These are phyloP conservation scores for Tetragnatha versicolor DNA, from an alignment of 1,140 invertebrate species.

Conservation along the genomic window DNA sequence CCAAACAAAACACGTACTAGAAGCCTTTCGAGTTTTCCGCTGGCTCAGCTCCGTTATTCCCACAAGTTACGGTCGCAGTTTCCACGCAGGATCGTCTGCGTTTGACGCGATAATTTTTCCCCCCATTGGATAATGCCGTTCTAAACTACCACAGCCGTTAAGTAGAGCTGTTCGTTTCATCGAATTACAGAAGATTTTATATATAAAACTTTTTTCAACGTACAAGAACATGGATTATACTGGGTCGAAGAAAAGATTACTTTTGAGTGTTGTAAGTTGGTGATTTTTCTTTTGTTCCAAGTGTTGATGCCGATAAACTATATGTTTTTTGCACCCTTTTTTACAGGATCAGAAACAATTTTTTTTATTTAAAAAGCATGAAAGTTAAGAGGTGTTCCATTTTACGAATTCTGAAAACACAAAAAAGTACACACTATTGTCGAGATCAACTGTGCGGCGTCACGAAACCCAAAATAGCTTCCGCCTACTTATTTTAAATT, in stretches of 20 bases:
- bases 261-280: not conserved
- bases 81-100: not conserved
- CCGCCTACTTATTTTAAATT: too few species aligned
- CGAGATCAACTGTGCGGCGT: too few species aligned
- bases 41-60: conserved; percentile 6
- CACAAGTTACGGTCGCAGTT: not conserved
- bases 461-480: too few species aligned
- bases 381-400: too few species aligned
- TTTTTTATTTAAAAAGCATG: too few species aligned
- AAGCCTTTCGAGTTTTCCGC: not conserved
- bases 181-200: not conserved
- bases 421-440: too few species aligned
- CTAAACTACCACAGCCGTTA: not conserved
- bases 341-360: too few species aligned
- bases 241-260: not conserved
- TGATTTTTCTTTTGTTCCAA: too few species aligned
- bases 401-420: too few species aligned
- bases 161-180: not conserved
- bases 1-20: conserved; percentile 28
- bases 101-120: not conserved
- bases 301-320: too few species aligned
- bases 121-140: too few species aligned
- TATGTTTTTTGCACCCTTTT: too few species aligned
- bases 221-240: not conserved
- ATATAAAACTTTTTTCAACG: not conserved